phyloP scores from a whole-genome alignment of 2,113 vertebrate genomes.

The Lepus americanus region DNA sequence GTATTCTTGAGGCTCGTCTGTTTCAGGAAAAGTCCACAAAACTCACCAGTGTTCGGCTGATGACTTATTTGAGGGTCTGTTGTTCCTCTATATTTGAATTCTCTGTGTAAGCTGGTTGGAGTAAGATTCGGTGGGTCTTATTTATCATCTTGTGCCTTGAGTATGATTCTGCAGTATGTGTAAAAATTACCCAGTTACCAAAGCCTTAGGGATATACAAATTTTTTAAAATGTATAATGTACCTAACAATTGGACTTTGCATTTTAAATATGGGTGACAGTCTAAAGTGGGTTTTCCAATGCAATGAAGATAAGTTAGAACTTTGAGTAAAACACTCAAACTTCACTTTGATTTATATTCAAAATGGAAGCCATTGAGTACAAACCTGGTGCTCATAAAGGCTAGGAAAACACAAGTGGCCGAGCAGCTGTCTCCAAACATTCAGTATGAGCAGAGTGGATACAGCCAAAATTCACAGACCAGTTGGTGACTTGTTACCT shows the following conservation, averaged over 20 bases:
- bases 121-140: background rate
- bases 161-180: background rate
- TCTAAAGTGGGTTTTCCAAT: background rate
- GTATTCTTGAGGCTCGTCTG: slow-evolving; percentile 16
- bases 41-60: slow-evolving; percentile 11
- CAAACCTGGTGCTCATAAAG: background rate
- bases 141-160: slow-evolving; percentile 31
- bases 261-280: background rate
- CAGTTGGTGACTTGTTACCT: background rate
- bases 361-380: background rate
- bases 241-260: background rate
- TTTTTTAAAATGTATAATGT: background rate
- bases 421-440: background rate
- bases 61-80: slow-evolving; percentile 15
- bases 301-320: slow-evolving; percentile 27
- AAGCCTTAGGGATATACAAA: background rate
- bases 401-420: accelerated
- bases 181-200: slow-evolving; percentile 47
- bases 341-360: background rate
- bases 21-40: slow-evolving; percentile 39
- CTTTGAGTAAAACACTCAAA: background rate
- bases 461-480: background rate
- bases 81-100: slow-evolving; percentile 15
- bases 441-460: background rate
- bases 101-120: slow-evolving; percentile 12